A percentile compares a stretch with the other conserved stretches of the same genome.
Conservation (phyloP, 2,797 vertebrate species). For the Euthynnus affinis region DNA sequence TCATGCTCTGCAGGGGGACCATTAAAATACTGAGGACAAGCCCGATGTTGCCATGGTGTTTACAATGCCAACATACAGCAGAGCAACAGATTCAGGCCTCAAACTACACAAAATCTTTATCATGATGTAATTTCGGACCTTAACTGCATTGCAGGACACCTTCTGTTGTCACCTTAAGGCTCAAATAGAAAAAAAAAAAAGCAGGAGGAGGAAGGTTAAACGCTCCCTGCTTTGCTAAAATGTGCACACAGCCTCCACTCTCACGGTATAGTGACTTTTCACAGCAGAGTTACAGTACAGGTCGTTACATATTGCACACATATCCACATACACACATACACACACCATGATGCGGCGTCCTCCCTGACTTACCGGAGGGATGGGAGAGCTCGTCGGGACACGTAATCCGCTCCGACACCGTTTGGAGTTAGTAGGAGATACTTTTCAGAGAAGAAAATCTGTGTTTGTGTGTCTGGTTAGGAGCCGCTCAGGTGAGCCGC, state of each 20-base stretch:
- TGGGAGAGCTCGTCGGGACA: conserved; percentile 50
- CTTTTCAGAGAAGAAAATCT: conserved; percentile 69
- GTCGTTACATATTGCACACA: conserved; percentile 13
- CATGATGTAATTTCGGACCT: conserved; percentile 51
- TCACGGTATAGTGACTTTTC: conserved; percentile 38
- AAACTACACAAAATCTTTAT: conserved; percentile 28
- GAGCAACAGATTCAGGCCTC: conserved; percentile 49
- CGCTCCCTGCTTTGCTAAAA: neutral
- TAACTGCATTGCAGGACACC: conserved; percentile 68
- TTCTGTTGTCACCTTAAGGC: conserved; percentile 34
- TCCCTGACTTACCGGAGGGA: conserved; percentile 71
- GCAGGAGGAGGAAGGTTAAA: neutral
- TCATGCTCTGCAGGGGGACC: neutral
- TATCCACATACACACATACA: conserved; percentile 37
- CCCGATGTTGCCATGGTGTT: conserved; percentile 10
- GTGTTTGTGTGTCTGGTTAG: conserved; percentile 7
- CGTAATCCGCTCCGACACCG: conserved; percentile 58
- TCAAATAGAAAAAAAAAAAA: neutral
- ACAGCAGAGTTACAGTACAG: conserved; percentile 34
- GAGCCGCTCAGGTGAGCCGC: conserved; percentile 59
- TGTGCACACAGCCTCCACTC: neutral
- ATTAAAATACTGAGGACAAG: neutral
- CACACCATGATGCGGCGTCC: conserved; percentile 66
- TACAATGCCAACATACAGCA: neutral
- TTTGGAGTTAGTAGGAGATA: conserved; percentile 46